Conservation (phyloP, 2,797 vertebrate species). For the Amblyopsis hoosieri region DNA sequence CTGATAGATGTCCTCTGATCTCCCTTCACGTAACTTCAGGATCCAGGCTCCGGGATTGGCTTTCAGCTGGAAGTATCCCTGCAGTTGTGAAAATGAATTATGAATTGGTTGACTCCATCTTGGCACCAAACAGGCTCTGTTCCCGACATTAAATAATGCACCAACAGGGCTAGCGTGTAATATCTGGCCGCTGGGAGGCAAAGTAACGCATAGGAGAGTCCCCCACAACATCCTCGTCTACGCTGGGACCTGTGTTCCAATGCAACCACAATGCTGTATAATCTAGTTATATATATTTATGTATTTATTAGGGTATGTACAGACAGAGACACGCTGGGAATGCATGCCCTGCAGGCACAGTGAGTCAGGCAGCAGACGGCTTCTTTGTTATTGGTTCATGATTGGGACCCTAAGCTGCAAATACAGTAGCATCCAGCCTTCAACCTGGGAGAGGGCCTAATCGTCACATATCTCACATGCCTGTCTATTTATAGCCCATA, state of each 20-base stretch:
- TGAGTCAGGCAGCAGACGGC: too few relatives aligned
- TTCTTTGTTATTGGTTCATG: too few relatives aligned
- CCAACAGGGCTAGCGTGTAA: neutral
- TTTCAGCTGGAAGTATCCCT: conserved; percentile 99
- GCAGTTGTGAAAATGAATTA: conserved; percentile 36
- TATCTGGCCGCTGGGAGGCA: too few relatives aligned
- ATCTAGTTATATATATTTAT: neutral
- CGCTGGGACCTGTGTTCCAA: neutral
- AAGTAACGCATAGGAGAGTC: too few relatives aligned
- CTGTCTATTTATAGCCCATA: too few relatives aligned
- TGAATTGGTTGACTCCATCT: conserved; percentile 9
- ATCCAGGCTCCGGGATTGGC: conserved; percentile 95
- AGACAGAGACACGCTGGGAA: neutral
- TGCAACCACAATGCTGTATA: neutral
- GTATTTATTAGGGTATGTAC: neutral
- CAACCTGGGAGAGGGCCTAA: too few relatives aligned
- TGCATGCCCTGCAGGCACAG: too few relatives aligned
- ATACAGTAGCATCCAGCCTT: too few relatives aligned
- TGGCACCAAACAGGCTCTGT: neutral
- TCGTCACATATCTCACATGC: too few relatives aligned
- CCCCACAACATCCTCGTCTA: too few relatives aligned
- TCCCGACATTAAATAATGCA: neutral
- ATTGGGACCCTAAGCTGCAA: too few relatives aligned
- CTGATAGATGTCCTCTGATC: conserved; percentile 92
- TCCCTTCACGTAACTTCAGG: conserved; percentile 88